phyloP scores from a whole-genome alignment of 2,888 invertebrate species.

The Tenthredo amoena region DNA sequence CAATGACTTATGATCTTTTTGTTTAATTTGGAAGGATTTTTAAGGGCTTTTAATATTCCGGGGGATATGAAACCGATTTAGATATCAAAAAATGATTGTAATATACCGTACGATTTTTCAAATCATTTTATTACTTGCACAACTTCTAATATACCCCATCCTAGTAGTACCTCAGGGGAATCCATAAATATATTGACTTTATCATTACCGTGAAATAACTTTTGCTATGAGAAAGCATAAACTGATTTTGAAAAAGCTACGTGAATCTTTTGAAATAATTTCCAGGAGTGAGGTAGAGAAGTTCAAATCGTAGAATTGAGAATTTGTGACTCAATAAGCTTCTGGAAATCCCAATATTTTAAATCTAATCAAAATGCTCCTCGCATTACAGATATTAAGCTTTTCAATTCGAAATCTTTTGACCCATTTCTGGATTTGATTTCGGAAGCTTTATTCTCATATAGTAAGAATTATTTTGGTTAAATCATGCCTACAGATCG shows the following conservation, averaged over 20 bases:
- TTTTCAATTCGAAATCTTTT: background rate
- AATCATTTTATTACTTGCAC: background rate
- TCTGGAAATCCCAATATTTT: no score
- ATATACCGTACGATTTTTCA: no score
- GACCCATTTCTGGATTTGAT: background rate
- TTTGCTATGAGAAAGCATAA: background rate
- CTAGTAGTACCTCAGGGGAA: background rate
- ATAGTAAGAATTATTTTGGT: no score
- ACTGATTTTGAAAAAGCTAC: background rate
- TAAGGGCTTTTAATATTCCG: background rate
- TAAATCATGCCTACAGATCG: no score
- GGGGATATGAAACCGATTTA: background rate
- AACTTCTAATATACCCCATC: background rate
- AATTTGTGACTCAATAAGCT: background rate
- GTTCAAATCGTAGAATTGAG: background rate
- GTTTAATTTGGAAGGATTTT: background rate
- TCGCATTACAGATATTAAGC: background rate
- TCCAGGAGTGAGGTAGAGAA: background rate
- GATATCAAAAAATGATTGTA: background rate
- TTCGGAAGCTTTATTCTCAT: no score
- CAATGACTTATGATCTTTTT: background rate
- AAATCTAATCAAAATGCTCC: background rate
- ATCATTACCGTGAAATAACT: background rate
- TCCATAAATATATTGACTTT: background rate
- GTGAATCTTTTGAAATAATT: background rate